These are phyloP conservation scores for Cheiracanthium punctorium DNA, from an alignment of 2,888 invertebrate genomes.

Conservation along the genomic window DNA sequence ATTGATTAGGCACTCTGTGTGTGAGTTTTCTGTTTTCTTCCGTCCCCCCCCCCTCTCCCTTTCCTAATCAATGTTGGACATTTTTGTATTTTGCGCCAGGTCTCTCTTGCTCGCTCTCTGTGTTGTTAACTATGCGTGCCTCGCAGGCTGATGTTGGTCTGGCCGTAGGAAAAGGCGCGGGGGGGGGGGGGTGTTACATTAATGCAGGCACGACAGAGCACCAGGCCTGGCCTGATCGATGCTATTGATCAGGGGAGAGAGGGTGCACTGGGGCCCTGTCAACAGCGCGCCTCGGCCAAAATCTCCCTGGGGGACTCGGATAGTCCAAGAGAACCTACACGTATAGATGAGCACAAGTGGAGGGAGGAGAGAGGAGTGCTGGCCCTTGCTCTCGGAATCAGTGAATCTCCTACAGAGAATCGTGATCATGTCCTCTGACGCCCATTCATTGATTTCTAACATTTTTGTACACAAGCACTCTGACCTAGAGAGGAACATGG, in stretches of 20 bases:
- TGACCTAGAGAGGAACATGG: too few species aligned
- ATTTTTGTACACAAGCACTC: too few species aligned
- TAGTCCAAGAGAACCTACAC: conserved; percentile 31
- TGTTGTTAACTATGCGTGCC: background rate
- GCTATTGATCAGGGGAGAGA: conserved; percentile 1
- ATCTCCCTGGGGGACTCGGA: conserved; percentile 29
- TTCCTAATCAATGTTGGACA: conserved; percentile 6
- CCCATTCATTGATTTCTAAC: too few species aligned
- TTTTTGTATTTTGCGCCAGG: conserved; percentile 5
- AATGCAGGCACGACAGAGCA: background rate
- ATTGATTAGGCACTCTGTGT: background rate
- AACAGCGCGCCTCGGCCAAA: conserved; percentile 23
- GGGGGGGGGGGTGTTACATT: background rate
- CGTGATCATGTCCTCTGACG: too few species aligned
- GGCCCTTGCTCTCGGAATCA: too few species aligned
- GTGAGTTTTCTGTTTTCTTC: background rate
- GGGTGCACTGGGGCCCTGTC: conserved; percentile 26
- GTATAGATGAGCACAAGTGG: background rate
- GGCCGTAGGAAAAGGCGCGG: background rate
- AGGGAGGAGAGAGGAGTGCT: too few species aligned
- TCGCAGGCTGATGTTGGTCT: background rate
- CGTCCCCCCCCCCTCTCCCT: background rate
- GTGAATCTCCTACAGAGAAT: too few species aligned
- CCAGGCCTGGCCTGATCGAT: background rate
- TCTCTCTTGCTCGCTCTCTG: too few species aligned